Conservation (phyloP, 2,888 invertebrate genomes). For the Oasisia sp. region DNA sequence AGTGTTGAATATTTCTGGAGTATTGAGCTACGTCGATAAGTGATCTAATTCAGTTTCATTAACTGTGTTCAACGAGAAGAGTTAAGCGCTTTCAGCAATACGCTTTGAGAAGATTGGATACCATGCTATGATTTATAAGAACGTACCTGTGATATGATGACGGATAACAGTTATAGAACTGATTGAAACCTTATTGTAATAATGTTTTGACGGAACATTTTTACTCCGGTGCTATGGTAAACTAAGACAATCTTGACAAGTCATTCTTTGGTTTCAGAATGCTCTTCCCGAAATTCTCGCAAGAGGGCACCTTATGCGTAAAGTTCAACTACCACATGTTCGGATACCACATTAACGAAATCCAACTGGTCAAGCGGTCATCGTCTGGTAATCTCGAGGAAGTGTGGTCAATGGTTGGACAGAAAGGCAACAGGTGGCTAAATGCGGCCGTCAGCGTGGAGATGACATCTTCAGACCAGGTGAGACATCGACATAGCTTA, state of each 20-base stretch:
- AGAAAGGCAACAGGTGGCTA: conserved; percentile 21
- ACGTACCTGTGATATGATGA: not conserved
- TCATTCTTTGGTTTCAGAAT: not conserved
- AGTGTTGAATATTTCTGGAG: too few species aligned
- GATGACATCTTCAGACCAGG: not conserved
- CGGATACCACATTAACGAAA: conserved; percentile 31
- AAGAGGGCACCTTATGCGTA: conserved; percentile 23
- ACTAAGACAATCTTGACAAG: not conserved
- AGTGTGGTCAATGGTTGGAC: not conserved
- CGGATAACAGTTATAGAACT: not conserved
- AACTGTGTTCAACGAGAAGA: not conserved
- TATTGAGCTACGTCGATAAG: not conserved
- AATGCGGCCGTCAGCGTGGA: not conserved
- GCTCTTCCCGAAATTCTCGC: not conserved
- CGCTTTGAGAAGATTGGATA: too few species aligned
- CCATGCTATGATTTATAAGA: too few species aligned
- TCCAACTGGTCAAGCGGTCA: conserved; percentile 22
- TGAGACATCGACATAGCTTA: not conserved
- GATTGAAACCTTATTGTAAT: not conserved
- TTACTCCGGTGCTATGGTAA: not conserved
- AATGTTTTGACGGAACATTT: not conserved
- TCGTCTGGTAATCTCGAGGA: not conserved
- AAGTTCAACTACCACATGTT: conserved; percentile 32
- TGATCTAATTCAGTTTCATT: not conserved
- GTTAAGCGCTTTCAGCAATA: too few species aligned